Evolutionary conservation across 2,797 vertebrate genomes (phyloP).

Genomic region (Diglossa cyanea): DNA sequence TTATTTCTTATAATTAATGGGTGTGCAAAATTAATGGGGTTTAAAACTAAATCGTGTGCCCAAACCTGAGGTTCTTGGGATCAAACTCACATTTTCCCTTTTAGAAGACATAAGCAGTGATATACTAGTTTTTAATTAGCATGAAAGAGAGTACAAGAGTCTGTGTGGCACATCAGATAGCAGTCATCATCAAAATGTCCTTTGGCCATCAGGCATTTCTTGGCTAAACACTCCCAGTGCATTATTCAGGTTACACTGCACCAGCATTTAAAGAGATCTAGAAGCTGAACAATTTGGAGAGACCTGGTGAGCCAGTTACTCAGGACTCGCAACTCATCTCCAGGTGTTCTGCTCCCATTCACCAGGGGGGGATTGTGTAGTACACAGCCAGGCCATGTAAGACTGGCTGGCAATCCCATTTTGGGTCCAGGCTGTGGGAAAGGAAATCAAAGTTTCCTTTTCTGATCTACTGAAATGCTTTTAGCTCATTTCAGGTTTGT

Average conservation of each 20-base stretch:
- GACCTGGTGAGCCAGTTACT: neutral
- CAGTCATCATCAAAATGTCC: neutral
- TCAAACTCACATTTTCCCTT: neutral
- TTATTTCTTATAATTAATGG: neutral
- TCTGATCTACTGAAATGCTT: constrained; percentile 51
- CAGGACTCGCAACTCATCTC: neutral
- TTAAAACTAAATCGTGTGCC: neutral
- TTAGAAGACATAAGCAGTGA: neutral
- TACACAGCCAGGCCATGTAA: neutral
- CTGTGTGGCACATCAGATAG: neutral
- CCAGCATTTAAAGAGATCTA: neutral
- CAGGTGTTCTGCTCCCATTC: neutral
- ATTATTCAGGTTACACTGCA: neutral
- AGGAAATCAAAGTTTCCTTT: constrained; percentile 11
- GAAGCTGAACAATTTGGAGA: neutral
- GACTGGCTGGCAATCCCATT: neutral
- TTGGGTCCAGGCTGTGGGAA: neutral
- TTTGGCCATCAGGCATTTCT: neutral
- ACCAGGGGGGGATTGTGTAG: neutral
- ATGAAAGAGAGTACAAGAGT: neutral
- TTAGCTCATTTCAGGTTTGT: constrained; percentile 58
- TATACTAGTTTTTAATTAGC: neutral
- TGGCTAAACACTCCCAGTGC: neutral
- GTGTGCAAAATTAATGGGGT: neutral
- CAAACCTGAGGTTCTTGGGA: neutral